Evolutionary conservation across 2,113 vertebrate genomes (phyloP), one percentile per base, ranked within the genome.

Genomic region (Sapajus apella): DNA sequence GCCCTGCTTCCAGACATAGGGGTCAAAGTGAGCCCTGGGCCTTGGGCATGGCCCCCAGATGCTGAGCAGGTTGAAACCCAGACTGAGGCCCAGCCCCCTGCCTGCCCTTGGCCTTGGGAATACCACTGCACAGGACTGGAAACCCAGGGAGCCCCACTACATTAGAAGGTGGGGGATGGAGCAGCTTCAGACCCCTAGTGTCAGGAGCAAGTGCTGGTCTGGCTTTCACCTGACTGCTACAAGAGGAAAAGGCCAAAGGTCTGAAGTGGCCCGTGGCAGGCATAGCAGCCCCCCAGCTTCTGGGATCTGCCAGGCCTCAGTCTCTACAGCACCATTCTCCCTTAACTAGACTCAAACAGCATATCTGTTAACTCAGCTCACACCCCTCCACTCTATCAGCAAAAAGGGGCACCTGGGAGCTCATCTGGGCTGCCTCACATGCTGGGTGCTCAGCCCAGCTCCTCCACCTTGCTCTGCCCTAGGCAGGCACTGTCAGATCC

Each of bases 11-110:
- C n/a, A 66, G 50, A 79, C 56, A 6, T 0, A 0, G 43, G 61
- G 91, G 75, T 95, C 95, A 97, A 47, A 86, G 83, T 1, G 37
- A 93, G n/a, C 93, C 85, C 61, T 80, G 43, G 58, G 83, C 68
- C 68, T 94, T 95, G 80, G 82, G 68, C 80, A 87, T 68, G 47
- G 91, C 47, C 91, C 23, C 40, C 94, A 75, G 75, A 55, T 56
- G 58, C 77, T 45, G 50, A 16, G 61, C 61, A 91, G 37, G 68
- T 76, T 96, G 37, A 93, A 94, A 88, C 40, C 56, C 90, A 96
- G 73, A 95, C 89, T 12, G 61, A 30, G 20, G 40, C 30, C 27
- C 5, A 10, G 64, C 27, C 37, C 35, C 73, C 76, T 61, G 32
- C 37, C 50, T 8, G 13, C 4, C 21, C 43, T 81, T 2, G 3